A percentile compares a stretch with the other conserved stretches of the same genome.
phyloP scores from a whole-genome alignment of 2,888 invertebrate genomes.

The Lingula anatina region DNA sequence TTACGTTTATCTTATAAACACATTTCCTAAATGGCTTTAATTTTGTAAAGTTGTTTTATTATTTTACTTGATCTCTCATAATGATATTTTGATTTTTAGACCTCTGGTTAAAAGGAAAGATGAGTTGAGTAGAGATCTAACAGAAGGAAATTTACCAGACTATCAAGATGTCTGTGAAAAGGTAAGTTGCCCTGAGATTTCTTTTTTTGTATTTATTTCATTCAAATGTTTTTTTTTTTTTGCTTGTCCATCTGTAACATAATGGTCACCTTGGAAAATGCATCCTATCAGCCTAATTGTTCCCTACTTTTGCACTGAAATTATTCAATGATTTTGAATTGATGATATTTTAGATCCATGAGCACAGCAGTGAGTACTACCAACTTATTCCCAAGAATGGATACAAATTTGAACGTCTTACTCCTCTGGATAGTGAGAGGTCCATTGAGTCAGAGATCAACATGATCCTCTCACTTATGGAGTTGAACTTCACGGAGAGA shows the following conservation, averaged over 20 bases:
- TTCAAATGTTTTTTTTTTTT: too few species aligned
- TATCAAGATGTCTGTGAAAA: slow-evolving; percentile 39
- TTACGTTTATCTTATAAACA: neutral
- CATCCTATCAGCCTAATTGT: too few species aligned
- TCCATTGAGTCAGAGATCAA: slow-evolving; percentile 40
- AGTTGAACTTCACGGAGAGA: slow-evolving; percentile 51
- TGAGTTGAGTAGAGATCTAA: slow-evolving; percentile 20
- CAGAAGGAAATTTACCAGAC: slow-evolving; percentile 19
- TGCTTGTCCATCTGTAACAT: neutral
- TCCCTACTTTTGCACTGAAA: too few species aligned
- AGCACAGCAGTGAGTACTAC: slow-evolving; percentile 55
- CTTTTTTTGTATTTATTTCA: neutral
- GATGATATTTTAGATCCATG: too few species aligned
- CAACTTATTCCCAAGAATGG: slow-evolving; percentile 53
- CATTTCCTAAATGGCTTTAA: neutral
- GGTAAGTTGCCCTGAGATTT: too few species aligned
- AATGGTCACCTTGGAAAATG: neutral
- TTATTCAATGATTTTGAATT: too few species aligned
- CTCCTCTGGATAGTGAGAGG: slow-evolving; percentile 42
- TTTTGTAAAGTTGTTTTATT: neutral
- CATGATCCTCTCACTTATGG: slow-evolving; percentile 46
- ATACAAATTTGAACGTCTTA: slow-evolving; percentile 50
- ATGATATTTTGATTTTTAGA: slow-evolving; percentile 19
- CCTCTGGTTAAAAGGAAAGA: slow-evolving; percentile 22
- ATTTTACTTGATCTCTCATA: too few species aligned